Percentiles rank a stretch among this genome's conserved stretches.
Evolutionary conservation across 1,140 invertebrate genomes (phyloP).

Genomic region (Schlechtendalia chinensis): DNA sequence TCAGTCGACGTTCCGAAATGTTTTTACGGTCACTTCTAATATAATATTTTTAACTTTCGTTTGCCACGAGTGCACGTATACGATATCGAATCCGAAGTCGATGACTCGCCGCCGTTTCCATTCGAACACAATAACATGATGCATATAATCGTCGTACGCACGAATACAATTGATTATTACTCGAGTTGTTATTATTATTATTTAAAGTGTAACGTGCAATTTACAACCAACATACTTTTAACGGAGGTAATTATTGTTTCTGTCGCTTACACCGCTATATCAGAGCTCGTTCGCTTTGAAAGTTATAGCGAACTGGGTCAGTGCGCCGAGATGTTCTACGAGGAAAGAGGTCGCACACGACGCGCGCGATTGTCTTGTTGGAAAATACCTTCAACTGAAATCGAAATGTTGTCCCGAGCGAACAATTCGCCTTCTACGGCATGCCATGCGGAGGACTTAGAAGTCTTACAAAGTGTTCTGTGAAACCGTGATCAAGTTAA

Average conservation of each 20-base stretch:
- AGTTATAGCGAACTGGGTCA: conserved; percentile 13
- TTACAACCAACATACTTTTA: conserved; percentile 31
- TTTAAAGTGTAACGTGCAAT: conserved; percentile 25
- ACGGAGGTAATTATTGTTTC: background rate
- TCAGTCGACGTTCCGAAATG: too few relatives aligned
- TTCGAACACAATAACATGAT: background rate
- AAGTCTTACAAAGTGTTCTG: too few relatives aligned
- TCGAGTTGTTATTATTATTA: background rate
- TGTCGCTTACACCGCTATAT: background rate
- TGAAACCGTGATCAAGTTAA: too few relatives aligned
- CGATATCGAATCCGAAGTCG: background rate
- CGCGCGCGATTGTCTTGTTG: background rate
- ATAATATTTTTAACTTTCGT: background rate
- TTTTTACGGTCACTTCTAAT: too few relatives aligned
- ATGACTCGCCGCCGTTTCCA: background rate
- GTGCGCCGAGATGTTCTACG: conserved; percentile 2
- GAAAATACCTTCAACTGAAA: background rate
- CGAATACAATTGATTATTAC: background rate
- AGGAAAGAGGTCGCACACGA: conserved; percentile 17
- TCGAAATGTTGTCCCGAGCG: background rate
- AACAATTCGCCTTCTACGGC: too few relatives aligned
- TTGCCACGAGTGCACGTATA: background rate
- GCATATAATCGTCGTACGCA: background rate
- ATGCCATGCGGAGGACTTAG: too few relatives aligned
- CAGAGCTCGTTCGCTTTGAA: conserved; percentile 14